Evolutionary conservation across 2,113 vertebrate genomes (phyloP).

Genomic region (Nothoprocta pentlandii): DNA sequence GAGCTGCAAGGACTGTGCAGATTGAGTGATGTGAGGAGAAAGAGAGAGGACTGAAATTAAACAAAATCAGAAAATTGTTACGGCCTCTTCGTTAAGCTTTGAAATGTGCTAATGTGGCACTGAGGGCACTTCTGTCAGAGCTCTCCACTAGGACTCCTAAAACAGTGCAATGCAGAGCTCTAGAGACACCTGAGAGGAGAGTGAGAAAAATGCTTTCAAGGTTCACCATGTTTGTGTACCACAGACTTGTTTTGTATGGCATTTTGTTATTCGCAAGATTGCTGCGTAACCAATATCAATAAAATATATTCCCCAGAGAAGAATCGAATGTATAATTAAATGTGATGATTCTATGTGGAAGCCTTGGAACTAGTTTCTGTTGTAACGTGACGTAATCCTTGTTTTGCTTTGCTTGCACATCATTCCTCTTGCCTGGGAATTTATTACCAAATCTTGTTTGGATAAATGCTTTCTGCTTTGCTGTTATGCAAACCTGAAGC

Average conservation of each 20-base stretch:
- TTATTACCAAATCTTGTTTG: conserved; percentile 49
- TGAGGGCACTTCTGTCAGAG: conserved; percentile 27
- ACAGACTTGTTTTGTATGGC: conserved; percentile 71
- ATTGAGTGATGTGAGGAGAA: conserved; percentile 72
- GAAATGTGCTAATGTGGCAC: conserved; percentile 45
- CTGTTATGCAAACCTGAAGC: conserved; percentile 70
- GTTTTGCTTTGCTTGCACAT: conserved; percentile 69
- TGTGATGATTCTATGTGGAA: conserved; percentile 43
- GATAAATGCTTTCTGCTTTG: conserved; percentile 65
- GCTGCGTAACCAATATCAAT: conserved; percentile 71
- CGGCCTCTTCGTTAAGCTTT: conserved; percentile 61
- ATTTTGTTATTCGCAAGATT: conserved; percentile 73
- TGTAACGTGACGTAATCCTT: conserved; percentile 74
- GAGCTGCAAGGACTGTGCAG: conserved; percentile 80
- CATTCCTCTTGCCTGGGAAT: conserved; percentile 30
- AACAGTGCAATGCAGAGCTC: conserved; percentile 51
- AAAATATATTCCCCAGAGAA: conserved; percentile 68
- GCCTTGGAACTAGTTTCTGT: conserved; percentile 73
- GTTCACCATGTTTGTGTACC: conserved; percentile 70
- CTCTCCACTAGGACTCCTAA: conserved; percentile 66
- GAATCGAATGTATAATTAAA: conserved; percentile 31
- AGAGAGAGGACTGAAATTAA: conserved; percentile 71
- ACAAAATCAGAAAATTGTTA: conserved; percentile 66
- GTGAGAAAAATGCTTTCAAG: conserved; percentile 60
- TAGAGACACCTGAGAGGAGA: conserved; percentile 70